A percentile compares a stretch with the other conserved stretches of the same genome.
phyloP scores from a whole-genome alignment of 2,888 invertebrate genomes.

The Diadegma fenestrale region DNA sequence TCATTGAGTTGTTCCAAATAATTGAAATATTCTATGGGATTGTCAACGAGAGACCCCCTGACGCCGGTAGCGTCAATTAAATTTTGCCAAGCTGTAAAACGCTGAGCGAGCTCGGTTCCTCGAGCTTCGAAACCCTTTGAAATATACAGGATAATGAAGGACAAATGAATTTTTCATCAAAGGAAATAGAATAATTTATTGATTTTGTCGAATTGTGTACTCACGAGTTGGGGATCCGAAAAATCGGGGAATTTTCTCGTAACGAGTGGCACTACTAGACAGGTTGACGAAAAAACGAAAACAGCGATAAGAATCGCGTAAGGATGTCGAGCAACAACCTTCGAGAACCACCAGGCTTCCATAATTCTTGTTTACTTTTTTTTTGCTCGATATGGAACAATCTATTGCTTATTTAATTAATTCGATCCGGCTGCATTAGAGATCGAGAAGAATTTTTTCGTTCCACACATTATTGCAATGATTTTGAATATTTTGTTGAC shows the following conservation, averaged over 20 bases:
- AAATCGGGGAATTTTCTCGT: constrained; percentile 91
- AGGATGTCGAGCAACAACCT: constrained; percentile 89
- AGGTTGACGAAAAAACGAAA: constrained; percentile 88
- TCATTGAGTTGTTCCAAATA: constrained; percentile 75
- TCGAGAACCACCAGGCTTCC: constrained; percentile 87
- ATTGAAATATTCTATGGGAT: constrained; percentile 86
- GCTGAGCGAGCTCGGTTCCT: constrained; percentile 93
- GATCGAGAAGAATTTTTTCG: neutral
- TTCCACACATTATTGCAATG: constrained; percentile 37
- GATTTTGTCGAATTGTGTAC: constrained; percentile 69
- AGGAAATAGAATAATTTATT: neutral
- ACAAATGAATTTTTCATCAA: neutral
- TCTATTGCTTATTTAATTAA: neutral
- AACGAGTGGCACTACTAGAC: constrained; percentile 89
- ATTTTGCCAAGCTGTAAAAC: constrained; percentile 94
- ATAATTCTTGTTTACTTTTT: constrained; percentile 48
- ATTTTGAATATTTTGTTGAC: neutral
- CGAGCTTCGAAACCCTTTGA: constrained; percentile 95
- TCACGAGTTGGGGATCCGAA: constrained; percentile 93
- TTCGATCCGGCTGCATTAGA: constrained; percentile 24
- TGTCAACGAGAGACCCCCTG: constrained; percentile 89
- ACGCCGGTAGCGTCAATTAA: constrained; percentile 91
- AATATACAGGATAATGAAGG: constrained; percentile 18
- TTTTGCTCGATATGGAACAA: neutral
- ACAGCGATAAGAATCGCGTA: constrained; percentile 88